These are phyloP conservation scores for Batillaria attramentaria DNA, from an alignment of 1,140 invertebrate species.

Conservation along the genomic window DNA sequence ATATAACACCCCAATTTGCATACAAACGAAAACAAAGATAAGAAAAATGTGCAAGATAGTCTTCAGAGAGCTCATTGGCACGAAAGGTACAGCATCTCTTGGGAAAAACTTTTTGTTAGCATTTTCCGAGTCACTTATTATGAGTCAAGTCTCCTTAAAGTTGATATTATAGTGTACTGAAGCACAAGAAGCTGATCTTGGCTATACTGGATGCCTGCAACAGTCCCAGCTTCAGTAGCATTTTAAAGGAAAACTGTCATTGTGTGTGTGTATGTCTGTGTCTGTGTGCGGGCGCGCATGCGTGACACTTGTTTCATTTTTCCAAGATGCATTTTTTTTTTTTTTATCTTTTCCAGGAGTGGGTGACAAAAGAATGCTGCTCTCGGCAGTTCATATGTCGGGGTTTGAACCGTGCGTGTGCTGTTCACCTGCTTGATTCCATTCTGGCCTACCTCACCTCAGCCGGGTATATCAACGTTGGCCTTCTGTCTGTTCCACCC, in stretches of 20 bases:
- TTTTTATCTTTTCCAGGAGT: slow-evolving; percentile 64
- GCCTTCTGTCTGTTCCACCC: slow-evolving; percentile 65
- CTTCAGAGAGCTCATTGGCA: too few relatives aligned
- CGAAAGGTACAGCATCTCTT: too few relatives aligned
- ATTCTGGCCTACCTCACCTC: slow-evolving; percentile 70
- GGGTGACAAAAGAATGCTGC: slow-evolving; percentile 69
- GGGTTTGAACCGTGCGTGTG: slow-evolving; percentile 71
- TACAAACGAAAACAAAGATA: too few relatives aligned
- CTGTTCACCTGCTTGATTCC: slow-evolving; percentile 60
- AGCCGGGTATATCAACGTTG: slow-evolving; percentile 72
- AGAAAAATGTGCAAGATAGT: too few relatives aligned
- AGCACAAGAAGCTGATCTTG: background rate
- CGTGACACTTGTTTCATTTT: background rate
- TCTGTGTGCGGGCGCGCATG: background rate
- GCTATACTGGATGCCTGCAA: background rate
- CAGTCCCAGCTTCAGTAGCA: background rate
- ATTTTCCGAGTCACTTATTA: too few relatives aligned
- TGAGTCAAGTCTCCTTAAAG: too few relatives aligned
- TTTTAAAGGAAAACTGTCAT: background rate
- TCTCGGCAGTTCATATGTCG: slow-evolving; percentile 70
- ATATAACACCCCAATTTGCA: too few relatives aligned
- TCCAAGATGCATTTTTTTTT: background rate
- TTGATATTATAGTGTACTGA: too few relatives aligned
- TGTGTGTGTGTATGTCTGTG: background rate
- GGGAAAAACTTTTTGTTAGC: too few relatives aligned